Percentiles rank a stretch among this genome's conserved stretches.
phyloP scores from a whole-genome alignment of 2,888 invertebrate species.

The Tetropium fuscum region DNA sequence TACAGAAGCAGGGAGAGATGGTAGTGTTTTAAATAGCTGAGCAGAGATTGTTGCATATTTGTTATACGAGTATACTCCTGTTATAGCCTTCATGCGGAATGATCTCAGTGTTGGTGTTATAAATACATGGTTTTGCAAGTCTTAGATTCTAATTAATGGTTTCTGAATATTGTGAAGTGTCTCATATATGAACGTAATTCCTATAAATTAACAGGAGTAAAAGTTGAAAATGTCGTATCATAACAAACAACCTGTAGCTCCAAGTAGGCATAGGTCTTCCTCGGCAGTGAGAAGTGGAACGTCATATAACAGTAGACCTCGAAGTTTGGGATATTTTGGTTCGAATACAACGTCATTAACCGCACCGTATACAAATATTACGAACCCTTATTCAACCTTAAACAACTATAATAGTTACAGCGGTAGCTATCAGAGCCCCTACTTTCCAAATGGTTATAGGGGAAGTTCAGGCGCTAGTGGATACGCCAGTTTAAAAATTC shows the following conservation, averaged over 20 bases:
- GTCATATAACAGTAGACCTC: slow-evolving; percentile 55
- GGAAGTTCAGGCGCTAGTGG: slow-evolving; percentile 69
- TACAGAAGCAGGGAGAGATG: slow-evolving; percentile 37
- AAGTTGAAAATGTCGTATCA: slow-evolving; percentile 45
- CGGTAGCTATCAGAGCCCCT: slow-evolving; percentile 64
- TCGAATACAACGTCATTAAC: slow-evolving; percentile 44
- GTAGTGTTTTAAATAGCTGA: slow-evolving; percentile 47
- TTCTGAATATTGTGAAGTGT: background rate
- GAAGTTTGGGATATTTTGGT: slow-evolving; percentile 57
- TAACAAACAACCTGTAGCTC: slow-evolving; percentile 57
- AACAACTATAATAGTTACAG: slow-evolving; percentile 36
- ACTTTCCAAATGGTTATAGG: slow-evolving; percentile 66
- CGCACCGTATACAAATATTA: slow-evolving; percentile 33
- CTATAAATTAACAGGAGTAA: background rate
- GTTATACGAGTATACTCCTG: too few relatives aligned
- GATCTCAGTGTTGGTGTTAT: slow-evolving; percentile 27
- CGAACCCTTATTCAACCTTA: slow-evolving; percentile 47
- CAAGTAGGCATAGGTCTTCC: slow-evolving; percentile 59
- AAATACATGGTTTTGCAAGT: background rate
- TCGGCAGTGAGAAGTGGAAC: slow-evolving; percentile 52
- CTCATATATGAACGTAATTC: background rate
- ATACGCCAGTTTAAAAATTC: slow-evolving; percentile 77
- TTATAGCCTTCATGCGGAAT: slow-evolving; percentile 26
- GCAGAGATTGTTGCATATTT: slow-evolving; percentile 36
- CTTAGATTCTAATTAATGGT: background rate